Base-by-base conservation (phyloP, 2,113 vertebrate species). In the Oenanthe melanoleuca region DNA sequence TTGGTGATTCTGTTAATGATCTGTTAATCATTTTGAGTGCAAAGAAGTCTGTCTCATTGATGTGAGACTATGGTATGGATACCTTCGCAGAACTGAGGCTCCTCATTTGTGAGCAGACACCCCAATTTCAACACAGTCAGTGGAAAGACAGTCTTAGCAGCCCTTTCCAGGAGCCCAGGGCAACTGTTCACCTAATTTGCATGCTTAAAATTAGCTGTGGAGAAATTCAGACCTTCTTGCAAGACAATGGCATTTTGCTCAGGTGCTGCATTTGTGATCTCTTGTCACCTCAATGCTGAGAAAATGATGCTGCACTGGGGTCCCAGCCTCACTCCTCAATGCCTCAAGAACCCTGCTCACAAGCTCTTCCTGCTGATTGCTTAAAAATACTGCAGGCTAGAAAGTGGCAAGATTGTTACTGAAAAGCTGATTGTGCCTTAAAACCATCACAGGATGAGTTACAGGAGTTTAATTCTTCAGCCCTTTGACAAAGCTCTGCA, bases 201-300 rank as follows among this genome's bases (percentile, higher is more conserved):
- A 37, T 29, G 14, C 34, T 88, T 71, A 31, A 82, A 88, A 66
- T 67, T 4, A 55, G 42, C 29, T 55, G 38, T 40, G 47, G 52
- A 71, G 45, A 78, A 87, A 73, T 31, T 57, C 55, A 78, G 65
- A 47, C 50, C 60, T 90, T 44, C 64, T 31, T 61, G 42, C 8
- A 74, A 71, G 56, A 33, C 34, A n/a, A 40, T 13, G 55, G 42
- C 25, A 15, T 13, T 78, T 61, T 65, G 40, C 21, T 78, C 29
- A 65, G 40, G 52, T 59, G 42, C 45, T 84, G 49, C 4, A 4
- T 38, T 49, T 29, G 37, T n/a, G 45, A 47, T 19, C 38, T 83
- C 71, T 29, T 57, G 49, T 31, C 0, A 0, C 47, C 23, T 28
- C 1, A 1, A 21, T 47, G 56, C 8, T 70, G 38, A 77, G 60